Evolutionary conservation across 2,797 vertebrate genomes (phyloP).

Genomic region (Poeciliopsis paucimaculata): DNA sequence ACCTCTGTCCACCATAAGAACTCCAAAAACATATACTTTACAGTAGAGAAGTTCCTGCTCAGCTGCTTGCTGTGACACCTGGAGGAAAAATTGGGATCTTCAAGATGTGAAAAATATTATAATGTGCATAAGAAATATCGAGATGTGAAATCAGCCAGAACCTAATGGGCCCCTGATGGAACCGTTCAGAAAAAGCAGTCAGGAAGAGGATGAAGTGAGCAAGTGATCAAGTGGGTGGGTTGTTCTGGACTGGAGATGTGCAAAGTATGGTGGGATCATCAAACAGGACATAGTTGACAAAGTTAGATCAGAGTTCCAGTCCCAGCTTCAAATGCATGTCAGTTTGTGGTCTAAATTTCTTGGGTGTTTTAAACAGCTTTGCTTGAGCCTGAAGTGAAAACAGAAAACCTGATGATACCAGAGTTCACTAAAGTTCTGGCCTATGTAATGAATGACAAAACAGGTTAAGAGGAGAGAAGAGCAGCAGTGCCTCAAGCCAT

Average conservation of each 20-base stretch:
- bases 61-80: constrained; percentile 19
- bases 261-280: constrained; percentile 63
- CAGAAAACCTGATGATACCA: constrained; percentile 45
- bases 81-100: constrained; percentile 11
- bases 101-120: constrained; percentile 15
- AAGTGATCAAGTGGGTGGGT: constrained; percentile 45
- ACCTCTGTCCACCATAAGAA: constrained; percentile 6
- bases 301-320: constrained; percentile 40
- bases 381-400: constrained; percentile 2
- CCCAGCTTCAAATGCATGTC: constrained; percentile 36
- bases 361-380: constrained; percentile 27
- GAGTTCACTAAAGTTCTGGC: constrained; percentile 14
- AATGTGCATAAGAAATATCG: constrained; percentile 48
- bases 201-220: constrained; percentile 44
- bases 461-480: constrained; percentile 52
- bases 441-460: constrained; percentile 48
- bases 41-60: constrained; percentile 33
- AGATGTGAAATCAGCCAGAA: constrained; percentile 45
- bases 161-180: constrained; percentile 37
- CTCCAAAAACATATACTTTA: constrained; percentile 25
- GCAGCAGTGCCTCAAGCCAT: constrained; percentile 43
- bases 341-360: constrained; percentile 49
- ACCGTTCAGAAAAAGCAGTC: constrained; percentile 58
- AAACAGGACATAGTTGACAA: constrained; percentile 47
- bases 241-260: constrained; percentile 59